Conservation (phyloP, 1,140 invertebrate genomes). For the Rhynchophorus ferrugineus region DNA sequence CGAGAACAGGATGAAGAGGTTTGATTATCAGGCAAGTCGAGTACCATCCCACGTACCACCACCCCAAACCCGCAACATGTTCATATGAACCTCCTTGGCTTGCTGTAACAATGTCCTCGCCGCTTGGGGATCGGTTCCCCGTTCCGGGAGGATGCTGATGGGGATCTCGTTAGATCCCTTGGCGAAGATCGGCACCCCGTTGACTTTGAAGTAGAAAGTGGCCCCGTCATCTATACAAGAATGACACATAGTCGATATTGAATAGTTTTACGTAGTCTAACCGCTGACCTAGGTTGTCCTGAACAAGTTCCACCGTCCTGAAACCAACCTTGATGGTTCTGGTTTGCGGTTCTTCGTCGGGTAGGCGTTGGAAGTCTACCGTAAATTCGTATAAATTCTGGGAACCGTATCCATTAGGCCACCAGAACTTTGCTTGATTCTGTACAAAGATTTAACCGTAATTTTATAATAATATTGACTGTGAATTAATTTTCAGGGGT, state of each 20-base stretch:
- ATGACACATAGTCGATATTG: not conserved
- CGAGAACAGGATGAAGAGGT: too few species aligned
- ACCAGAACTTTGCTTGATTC: too few species aligned
- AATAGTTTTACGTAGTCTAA: not conserved
- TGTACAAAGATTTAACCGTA: too few species aligned
- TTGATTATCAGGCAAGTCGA: too few species aligned
- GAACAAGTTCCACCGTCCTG: conserved; percentile 72
- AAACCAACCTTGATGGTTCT: conserved; percentile 71
- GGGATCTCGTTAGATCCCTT: conserved; percentile 98
- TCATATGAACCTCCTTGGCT: conserved; percentile 77
- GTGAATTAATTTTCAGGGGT: too few species aligned
- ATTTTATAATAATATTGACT: too few species aligned
- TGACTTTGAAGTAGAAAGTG: conserved; percentile 85
- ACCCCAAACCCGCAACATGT: conserved; percentile 95
- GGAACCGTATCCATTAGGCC: too few species aligned
- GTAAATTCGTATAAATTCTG: too few species aligned
- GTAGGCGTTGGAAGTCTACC: too few species aligned
- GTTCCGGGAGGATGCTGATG: conserved; percentile 77
- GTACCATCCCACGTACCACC: too few species aligned
- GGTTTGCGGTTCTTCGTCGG: too few species aligned
- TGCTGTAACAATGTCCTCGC: conserved; percentile 56
- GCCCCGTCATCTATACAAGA: conserved; percentile 49
- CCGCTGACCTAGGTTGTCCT: conserved; percentile 43
- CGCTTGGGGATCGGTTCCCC: conserved; percentile 42
- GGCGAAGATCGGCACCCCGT: conserved; percentile 82